Base-by-base conservation (phyloP, 2,888 invertebrate species). In the Lasioglossum leucozonium region DNA sequence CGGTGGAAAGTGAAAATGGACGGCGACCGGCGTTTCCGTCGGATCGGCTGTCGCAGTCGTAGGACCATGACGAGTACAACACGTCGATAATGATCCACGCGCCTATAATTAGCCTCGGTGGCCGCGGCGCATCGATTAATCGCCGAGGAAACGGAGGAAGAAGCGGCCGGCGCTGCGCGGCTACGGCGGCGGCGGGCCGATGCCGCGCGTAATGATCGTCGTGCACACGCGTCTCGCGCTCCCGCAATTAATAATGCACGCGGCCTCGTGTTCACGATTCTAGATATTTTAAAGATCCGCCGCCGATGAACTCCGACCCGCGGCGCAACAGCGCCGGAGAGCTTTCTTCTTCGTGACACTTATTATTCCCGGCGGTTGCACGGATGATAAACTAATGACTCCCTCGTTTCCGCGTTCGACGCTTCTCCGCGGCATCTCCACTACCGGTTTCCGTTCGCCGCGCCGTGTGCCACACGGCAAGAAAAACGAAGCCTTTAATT, bases 41-140 rank as follows among this genome's bases (percentile, higher is more conserved):
- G 47, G 69, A 67, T 65, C 44, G 79, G 67, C 72, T 65, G 84
- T 78, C 85, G 75, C 18, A 69, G 65, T 4, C 42, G 30, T 22
- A 51, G 71, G 26, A 44, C 65, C 67, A 47, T 58, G 84, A 69
- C 81, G 79, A 74, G 58, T 51, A 62, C 85, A 58, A 85, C 86
- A 40, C 79, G 77, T 77, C 84, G 87, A 87, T 87, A 91, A 91
- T 88, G 84, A 90, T 87, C 82, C 91, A 88, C 87, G 88, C 86
- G 86, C 72, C 84, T 69, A 81, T 85, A 91, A 91, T 90, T 90
- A 91, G 88, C 85, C 72, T 65, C 76, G 34, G 71, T 82, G 80
- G 79, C 42, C 72, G 44, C 42, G 55, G 55, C 30, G 79, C 78
- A 65, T 77, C 81, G 87, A 87, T 88, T 87, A 82, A 84, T 88